Percentiles rank a stretch among this genome's conserved stretches.
These are phyloP conservation scores for Ctenodactylus gundi DNA, from an alignment of 2,113 vertebrate genomes.

Conservation along the genomic window DNA sequence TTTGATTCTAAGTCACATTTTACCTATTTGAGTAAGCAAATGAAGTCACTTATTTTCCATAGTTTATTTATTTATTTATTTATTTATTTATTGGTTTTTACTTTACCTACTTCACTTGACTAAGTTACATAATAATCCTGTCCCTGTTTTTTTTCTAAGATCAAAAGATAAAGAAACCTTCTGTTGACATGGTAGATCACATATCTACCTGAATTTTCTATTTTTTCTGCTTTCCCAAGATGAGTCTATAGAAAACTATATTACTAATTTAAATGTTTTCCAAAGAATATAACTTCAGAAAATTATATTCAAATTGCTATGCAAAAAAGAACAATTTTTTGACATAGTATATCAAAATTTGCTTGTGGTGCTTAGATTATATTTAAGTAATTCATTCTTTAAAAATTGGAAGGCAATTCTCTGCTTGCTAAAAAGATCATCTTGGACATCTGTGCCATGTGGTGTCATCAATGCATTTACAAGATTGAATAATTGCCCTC, in stretches of 20 bases:
- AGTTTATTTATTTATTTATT: background rate
- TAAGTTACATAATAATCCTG: background rate
- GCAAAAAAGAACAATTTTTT: conserved; percentile 25
- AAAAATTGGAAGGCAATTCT: conserved; percentile 29
- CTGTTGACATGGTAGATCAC: background rate
- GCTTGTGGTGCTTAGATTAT: background rate
- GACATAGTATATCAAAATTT: conserved; percentile 1
- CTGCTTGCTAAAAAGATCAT: background rate
- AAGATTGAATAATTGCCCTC: background rate
- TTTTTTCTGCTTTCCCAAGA: background rate
- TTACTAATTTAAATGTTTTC: conserved; percentile 15
- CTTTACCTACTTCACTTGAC: background rate
- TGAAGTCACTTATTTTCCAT: conserved; percentile 7
- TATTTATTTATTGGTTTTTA: too few species aligned
- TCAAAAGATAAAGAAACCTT: background rate
- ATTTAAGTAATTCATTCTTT: background rate
- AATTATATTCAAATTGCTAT: conserved; percentile 14
- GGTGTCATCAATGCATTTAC: background rate
- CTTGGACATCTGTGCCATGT: background rate
- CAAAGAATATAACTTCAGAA: conserved; percentile 34
- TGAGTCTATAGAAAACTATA: background rate
- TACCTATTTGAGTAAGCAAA: conserved; percentile 14
- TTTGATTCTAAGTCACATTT: background rate
- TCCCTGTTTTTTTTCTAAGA: background rate
- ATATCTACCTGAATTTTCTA: background rate